These are phyloP conservation scores for Pollenia labialis DNA, from an alignment of 2,888 invertebrate species.

Conservation along the genomic window DNA sequence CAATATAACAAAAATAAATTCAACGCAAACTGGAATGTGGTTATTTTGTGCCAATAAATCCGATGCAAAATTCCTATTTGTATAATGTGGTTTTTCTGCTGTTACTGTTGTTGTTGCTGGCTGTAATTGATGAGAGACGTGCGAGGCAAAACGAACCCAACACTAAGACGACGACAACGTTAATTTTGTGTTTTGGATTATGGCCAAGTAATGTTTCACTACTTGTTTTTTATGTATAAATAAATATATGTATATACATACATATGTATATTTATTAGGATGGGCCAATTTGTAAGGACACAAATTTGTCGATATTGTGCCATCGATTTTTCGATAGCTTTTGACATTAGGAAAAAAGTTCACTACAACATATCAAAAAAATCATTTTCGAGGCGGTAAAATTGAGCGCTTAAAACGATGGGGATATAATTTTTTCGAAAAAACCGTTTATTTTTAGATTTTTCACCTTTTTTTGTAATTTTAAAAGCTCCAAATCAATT, in stretches of 20 bases:
- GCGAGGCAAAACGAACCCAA: constrained; percentile 3
- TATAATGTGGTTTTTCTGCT: constrained; percentile 66
- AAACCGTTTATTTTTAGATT: too few species aligned
- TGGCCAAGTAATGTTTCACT: constrained; percentile 65
- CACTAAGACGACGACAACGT: constrained; percentile 4
- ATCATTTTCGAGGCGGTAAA: too few species aligned
- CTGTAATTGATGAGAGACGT: constrained; percentile 16
- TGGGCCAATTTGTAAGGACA: too few species aligned
- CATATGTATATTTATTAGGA: background rate
- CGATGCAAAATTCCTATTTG: constrained; percentile 69
- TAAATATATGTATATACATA: constrained; percentile 10
- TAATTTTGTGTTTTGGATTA: constrained; percentile 61
- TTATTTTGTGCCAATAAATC: constrained; percentile 66
- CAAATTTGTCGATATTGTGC: too few species aligned
- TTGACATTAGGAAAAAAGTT: too few species aligned
- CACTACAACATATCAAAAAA: too few species aligned
- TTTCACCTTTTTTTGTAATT: too few species aligned
- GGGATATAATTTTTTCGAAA: too few species aligned
- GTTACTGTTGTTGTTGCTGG: constrained; percentile 35
- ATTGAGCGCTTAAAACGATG: too few species aligned
- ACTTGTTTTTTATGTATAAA: background rate
- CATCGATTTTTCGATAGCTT: too few species aligned
- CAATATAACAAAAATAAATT: constrained; percentile 11
- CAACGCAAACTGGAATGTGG: constrained; percentile 74
- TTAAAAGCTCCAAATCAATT: too few species aligned